A percentile compares a stretch with the other conserved stretches of the same genome.
Evolutionary conservation across 1,140 invertebrate species (phyloP).

Genomic region (Orchesella cincta): DNA sequence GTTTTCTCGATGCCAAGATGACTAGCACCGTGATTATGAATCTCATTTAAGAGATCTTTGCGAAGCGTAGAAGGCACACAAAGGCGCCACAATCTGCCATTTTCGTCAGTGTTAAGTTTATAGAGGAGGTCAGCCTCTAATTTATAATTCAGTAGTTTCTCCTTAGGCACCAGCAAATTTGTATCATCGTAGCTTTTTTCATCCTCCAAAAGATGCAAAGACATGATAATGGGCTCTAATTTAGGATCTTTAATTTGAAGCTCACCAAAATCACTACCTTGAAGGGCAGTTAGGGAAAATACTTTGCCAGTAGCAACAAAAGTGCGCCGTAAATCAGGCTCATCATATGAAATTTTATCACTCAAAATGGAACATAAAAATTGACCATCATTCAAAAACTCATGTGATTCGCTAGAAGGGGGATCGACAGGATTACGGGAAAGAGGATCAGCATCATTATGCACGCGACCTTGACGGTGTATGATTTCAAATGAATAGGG

Average conservation of each 20-base stretch:
- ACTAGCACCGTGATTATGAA: neutral
- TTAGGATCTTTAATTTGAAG: conserved; percentile 1
- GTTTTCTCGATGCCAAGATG: conserved; percentile 26
- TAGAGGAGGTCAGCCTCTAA: conserved; percentile 5
- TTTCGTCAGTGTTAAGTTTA: neutral
- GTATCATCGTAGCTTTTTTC: neutral
- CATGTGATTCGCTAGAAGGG: neutral
- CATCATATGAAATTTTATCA: neutral
- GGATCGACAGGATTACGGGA: neutral
- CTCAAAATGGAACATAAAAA: neutral
- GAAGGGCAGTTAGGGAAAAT: neutral
- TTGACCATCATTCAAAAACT: neutral
- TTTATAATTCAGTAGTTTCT: neutral
- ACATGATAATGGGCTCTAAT: neutral
- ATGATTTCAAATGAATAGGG: neutral
- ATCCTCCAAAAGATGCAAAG: neutral
- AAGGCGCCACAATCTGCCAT: neutral
- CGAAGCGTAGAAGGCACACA: neutral
- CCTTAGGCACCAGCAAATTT: neutral
- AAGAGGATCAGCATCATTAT: neutral
- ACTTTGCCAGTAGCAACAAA: too few species aligned
- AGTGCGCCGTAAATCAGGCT: too few species aligned
- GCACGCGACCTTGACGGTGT: neutral
- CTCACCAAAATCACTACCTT: neutral
- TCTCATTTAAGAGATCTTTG: neutral